Percentiles rank a stretch among this genome's conserved stretches.
phyloP scores from a whole-genome alignment of 2,888 invertebrate species.

The Oscheius myriophilus region DNA sequence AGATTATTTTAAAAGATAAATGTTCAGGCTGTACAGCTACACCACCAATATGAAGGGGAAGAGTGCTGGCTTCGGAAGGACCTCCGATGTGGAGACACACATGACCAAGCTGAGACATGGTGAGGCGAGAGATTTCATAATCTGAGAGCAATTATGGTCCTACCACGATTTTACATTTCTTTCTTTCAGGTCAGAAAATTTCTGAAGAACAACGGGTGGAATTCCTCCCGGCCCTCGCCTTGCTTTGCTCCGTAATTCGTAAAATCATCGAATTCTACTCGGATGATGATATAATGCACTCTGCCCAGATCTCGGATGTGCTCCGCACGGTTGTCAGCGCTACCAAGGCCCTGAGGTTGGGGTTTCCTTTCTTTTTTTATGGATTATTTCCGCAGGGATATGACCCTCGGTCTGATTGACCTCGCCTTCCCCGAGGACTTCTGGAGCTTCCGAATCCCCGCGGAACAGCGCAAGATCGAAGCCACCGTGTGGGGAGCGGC shows the following conservation, averaged over 20 bases:
- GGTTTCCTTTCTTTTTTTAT: neutral
- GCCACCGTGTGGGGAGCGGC: slow-evolving; percentile 33
- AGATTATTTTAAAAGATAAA: too few relatives aligned
- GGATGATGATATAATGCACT: slow-evolving; percentile 14
- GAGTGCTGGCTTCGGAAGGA: too few relatives aligned
- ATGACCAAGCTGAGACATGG: too few relatives aligned
- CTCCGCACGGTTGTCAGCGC: slow-evolving; percentile 5
- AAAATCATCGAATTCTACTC: slow-evolving; percentile 3
- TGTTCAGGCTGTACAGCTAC: too few relatives aligned
- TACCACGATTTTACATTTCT: too few relatives aligned
- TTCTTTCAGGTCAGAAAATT: too few relatives aligned
- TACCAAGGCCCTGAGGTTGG: slow-evolving; percentile 7
- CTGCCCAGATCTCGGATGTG: neutral
- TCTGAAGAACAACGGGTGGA: neutral
- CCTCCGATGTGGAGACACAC: too few relatives aligned
- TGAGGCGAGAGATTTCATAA: too few relatives aligned
- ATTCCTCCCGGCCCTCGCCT: slow-evolving; percentile 10
- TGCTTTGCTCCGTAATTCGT: slow-evolving; percentile 8
- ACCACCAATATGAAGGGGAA: too few relatives aligned
- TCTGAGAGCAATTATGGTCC: too few relatives aligned
- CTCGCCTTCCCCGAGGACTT: slow-evolving; percentile 81
- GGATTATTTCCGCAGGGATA: slow-evolving; percentile 71
- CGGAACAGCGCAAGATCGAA: slow-evolving; percentile 20
- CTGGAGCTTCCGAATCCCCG: slow-evolving; percentile 3
- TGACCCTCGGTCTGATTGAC: slow-evolving; percentile 85